phyloP scores from a whole-genome alignment of 2,888 invertebrate species.

The Microplitis manilae region DNA sequence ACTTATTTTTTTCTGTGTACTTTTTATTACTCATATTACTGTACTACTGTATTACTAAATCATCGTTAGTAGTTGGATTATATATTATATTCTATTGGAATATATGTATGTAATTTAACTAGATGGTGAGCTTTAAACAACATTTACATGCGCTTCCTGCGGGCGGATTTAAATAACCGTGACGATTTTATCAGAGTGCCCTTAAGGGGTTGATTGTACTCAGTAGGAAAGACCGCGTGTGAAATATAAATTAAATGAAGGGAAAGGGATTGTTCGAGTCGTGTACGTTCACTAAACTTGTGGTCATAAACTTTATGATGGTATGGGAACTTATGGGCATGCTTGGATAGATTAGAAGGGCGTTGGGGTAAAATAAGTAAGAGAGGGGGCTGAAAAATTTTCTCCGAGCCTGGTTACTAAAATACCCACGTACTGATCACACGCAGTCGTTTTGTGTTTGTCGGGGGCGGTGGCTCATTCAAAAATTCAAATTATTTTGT shows the following conservation, averaged over 20 bases:
- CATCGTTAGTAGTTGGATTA: slow-evolving; percentile 6
- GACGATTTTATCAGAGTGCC: slow-evolving; percentile 64
- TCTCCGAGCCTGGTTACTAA: slow-evolving; percentile 16
- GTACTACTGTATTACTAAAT: slow-evolving; percentile 5
- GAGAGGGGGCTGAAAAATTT: slow-evolving; percentile 16
- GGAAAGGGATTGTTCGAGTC: background rate
- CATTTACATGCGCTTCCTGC: slow-evolving; percentile 64
- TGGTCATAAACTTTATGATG: background rate
- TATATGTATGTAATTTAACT: background rate
- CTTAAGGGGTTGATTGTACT: slow-evolving; percentile 42
- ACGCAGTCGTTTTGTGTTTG: slow-evolving; percentile 11
- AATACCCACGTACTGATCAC: slow-evolving; percentile 13
- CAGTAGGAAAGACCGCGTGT: slow-evolving; percentile 20
- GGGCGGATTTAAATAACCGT: slow-evolving; percentile 60
- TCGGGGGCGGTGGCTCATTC: slow-evolving; percentile 12
- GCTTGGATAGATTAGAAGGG: slow-evolving; percentile 29
- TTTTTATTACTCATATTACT: slow-evolving; percentile 27
- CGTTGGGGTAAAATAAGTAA: slow-evolving; percentile 1
- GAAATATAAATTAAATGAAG: background rate
- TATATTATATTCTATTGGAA: background rate
- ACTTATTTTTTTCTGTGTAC: slow-evolving; percentile 17
- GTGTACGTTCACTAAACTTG: background rate
- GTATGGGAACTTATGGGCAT: slow-evolving; percentile 33
- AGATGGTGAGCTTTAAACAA: slow-evolving; percentile 46
- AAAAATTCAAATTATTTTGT: slow-evolving; percentile 25